Conservation (phyloP, 1,140 invertebrate genomes). For the Steinernema feltiae region DNA sequence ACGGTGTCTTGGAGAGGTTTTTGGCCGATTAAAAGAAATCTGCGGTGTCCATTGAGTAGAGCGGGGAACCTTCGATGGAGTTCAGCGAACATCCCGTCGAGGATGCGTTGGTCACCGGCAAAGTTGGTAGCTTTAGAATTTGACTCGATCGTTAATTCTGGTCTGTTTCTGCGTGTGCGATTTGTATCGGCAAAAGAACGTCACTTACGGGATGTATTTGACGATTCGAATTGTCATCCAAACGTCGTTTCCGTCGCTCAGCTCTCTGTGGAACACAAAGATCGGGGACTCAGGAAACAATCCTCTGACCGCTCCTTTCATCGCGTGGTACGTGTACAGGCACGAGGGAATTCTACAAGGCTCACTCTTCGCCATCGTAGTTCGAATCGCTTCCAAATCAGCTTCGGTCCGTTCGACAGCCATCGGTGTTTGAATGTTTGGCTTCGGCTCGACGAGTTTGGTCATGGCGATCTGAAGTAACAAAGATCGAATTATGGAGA, state of each 20-base stretch:
- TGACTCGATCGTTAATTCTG: background rate
- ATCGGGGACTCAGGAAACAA: background rate
- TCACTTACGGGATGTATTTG: background rate
- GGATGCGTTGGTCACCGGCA: background rate
- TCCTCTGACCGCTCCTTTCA: background rate
- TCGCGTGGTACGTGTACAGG: slow-evolving; percentile 4
- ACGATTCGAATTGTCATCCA: background rate
- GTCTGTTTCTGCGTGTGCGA: background rate
- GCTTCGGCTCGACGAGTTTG: background rate
- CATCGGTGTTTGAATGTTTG: no score
- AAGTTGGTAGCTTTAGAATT: background rate
- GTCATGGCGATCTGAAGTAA: background rate
- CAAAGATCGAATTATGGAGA: background rate
- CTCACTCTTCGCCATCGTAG: background rate
- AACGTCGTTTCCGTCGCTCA: background rate
- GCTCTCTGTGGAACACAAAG: background rate
- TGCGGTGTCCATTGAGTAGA: background rate
- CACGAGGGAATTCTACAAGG: background rate
- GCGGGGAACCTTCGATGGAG: background rate
- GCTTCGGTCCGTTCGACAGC: background rate
- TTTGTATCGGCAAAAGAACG: background rate
- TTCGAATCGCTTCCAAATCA: background rate
- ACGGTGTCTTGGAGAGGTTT: background rate
- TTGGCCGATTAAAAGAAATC: background rate
- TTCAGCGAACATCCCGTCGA: background rate